Conservation (phyloP, 2,113 vertebrate genomes). For the Xenus cinereus region DNA sequence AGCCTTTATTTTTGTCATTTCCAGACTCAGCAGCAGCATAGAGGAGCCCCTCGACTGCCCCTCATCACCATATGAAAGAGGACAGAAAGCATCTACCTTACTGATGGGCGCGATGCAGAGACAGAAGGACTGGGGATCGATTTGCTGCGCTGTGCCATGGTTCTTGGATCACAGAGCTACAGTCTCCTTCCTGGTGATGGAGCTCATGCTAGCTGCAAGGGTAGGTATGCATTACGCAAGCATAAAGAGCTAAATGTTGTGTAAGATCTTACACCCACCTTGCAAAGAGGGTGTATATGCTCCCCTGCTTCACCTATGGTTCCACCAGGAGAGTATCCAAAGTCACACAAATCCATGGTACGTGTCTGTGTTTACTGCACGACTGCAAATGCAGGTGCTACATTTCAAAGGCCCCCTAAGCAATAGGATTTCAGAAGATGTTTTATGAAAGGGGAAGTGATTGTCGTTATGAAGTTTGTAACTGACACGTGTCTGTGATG, state of each 20-base stretch:
- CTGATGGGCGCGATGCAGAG: not conserved
- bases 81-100: not conserved
- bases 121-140: not conserved
- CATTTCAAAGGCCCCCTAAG: not conserved
- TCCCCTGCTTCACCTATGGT: not conserved
- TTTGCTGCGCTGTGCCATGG: not conserved
- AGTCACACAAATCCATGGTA: not conserved
- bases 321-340: not conserved
- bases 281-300: not conserved
- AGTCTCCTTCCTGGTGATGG: not conserved
- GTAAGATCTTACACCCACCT: not conserved
- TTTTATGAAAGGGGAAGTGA: not conserved
- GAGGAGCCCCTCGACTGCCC: conserved; percentile 10
- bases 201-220: not conserved
- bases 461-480: not conserved
- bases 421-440: not conserved
- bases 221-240: not conserved
- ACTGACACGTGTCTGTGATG: not conserved
- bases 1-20: not conserved
- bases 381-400: not conserved
- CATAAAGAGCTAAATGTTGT: not conserved
- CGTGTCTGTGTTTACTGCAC: not conserved
- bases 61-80: conserved; percentile 62
- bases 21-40: not conserved
- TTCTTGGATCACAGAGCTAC: not conserved